A percentile compares a stretch with the other conserved stretches of the same genome.
phyloP scores from a whole-genome alignment of 1,140 invertebrate genomes.

The Nomia melanderi region DNA sequence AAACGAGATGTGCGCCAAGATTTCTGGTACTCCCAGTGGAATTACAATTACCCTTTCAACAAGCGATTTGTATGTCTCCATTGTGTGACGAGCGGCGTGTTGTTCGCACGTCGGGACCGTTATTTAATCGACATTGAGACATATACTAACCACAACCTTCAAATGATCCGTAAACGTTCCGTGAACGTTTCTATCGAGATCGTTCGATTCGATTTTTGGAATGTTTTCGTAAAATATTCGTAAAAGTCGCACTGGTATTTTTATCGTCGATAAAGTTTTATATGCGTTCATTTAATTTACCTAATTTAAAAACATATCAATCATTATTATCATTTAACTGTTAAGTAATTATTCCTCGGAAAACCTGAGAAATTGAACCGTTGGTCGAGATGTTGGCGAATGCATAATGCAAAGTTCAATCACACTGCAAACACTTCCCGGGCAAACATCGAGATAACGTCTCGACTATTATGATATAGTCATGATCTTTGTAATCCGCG shows the following conservation, averaged over 20 bases:
- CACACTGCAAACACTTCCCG: not conserved
- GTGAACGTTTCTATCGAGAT: not conserved
- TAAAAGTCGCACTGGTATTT: no score
- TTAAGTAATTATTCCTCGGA: no score
- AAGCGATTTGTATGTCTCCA: conserved; percentile 29
- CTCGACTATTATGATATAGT: not conserved
- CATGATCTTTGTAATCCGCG: not conserved
- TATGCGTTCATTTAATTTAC: no score
- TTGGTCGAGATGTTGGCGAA: not conserved
- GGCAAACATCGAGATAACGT: not conserved
- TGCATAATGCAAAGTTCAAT: not conserved
- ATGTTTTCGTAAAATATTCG: no score
- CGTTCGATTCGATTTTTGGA: no score
- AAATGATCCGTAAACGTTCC: not conserved
- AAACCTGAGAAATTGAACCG: not conserved
- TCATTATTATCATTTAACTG: no score
- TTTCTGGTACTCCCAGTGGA: conserved; percentile 15
- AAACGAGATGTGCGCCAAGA: conserved; percentile 10
- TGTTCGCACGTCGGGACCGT: conserved; percentile 5
- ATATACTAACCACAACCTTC: conserved; percentile 3
- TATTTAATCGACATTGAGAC: conserved; percentile 25
- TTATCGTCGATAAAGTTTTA: not conserved
- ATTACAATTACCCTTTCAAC: conserved; percentile 30
- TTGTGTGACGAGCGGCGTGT: conserved; percentile 25
- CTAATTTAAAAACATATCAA: no score